Conservation (phyloP, 1,140 invertebrate species). For the Rhopalosiphum maidis region DNA sequence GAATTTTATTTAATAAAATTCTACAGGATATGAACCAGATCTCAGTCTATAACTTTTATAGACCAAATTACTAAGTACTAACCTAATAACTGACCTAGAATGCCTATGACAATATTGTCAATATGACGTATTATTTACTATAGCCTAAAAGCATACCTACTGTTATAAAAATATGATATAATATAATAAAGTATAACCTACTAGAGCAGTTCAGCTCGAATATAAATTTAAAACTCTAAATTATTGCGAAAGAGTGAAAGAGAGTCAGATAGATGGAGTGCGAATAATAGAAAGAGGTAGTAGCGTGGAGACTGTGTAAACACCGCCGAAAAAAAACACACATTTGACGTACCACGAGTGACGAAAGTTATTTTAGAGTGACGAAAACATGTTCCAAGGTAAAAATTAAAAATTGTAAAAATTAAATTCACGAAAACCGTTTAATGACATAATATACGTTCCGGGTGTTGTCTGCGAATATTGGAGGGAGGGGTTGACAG, state of each 20-base stretch:
- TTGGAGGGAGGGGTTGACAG: not conserved
- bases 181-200: not conserved
- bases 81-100: no score
- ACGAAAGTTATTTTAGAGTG: slow-evolving; percentile 40
- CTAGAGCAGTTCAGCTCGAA: not conserved
- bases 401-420: slow-evolving; percentile 26
- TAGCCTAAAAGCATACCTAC: no score
- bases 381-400: slow-evolving; percentile 35
- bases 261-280: not conserved
- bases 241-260: not conserved
- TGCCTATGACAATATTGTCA: no score
- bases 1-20: not conserved
- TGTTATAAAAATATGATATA: not conserved
- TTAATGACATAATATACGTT: not conserved
- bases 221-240: slow-evolving; percentile 6
- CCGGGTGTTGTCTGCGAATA: not conserved
- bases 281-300: not conserved
- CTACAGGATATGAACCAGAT: not conserved
- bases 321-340: not conserved
- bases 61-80: not conserved
- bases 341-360: not conserved
- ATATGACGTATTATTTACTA: not conserved
- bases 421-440: not conserved
- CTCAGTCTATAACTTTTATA: not conserved
- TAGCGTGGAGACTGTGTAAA: not conserved